Evolutionary conservation across 2,113 vertebrate genomes (phyloP).

Genomic region (Sebastes fasciatus): DNA sequence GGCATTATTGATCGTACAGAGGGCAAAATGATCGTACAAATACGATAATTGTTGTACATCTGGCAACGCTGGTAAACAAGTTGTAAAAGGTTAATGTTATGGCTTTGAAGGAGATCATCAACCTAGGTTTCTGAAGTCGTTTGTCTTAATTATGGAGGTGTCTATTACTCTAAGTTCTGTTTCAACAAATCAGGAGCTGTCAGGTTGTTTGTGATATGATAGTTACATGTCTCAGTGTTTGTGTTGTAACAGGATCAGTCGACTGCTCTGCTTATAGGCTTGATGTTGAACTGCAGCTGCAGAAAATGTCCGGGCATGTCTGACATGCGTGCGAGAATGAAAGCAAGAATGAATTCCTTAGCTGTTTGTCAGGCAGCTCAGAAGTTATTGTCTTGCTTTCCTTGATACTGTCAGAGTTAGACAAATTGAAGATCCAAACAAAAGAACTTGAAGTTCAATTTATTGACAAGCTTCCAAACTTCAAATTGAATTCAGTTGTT

Average conservation of each 20-base stretch:
- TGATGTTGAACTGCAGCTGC: slow-evolving; percentile 11
- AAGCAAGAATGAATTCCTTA: slow-evolving; percentile 24
- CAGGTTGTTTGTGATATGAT: slow-evolving; percentile 10
- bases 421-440: not conserved
- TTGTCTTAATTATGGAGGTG: not conserved
- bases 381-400: not conserved
- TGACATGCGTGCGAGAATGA: slow-evolving; percentile 16
- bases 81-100: too few relatives aligned
- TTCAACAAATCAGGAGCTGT: slow-evolving; percentile 14
- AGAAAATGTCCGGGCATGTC: slow-evolving; percentile 59
- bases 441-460: not conserved
- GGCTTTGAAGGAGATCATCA: not conserved
- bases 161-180: slow-evolving; percentile 11
- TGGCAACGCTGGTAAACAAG: too few relatives aligned
- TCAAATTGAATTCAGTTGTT: too few relatives aligned
- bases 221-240: slow-evolving; percentile 13
- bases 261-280: slow-evolving; percentile 6
- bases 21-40: too few relatives aligned
- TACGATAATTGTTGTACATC: too few relatives aligned
- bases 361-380: slow-evolving; percentile 1
- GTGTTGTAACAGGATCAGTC: slow-evolving; percentile 34
- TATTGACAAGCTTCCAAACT: not conserved
- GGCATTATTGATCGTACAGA: too few relatives aligned
- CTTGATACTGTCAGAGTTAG: not conserved
- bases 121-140: not conserved